Base-by-base conservation (phyloP, 92 coral and sea anemone genomes). In the Porites rus region DNA sequence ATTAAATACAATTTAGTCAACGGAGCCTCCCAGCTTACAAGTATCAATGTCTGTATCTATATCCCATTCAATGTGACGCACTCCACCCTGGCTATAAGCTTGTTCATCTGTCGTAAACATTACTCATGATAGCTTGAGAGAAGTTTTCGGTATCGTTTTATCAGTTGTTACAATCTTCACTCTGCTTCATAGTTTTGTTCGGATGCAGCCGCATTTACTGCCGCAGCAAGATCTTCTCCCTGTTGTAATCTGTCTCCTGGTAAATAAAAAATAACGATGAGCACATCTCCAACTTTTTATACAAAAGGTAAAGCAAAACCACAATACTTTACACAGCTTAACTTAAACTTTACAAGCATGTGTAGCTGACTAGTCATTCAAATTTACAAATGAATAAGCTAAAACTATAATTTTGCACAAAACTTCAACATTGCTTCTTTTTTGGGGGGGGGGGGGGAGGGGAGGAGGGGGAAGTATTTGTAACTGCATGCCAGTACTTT, bases 151-250 rank as follows among this genome's bases (percentile, higher is more conserved):
- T 11, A 10, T 56, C 16, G 11, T 54, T 54, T 1, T 54, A 10
- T 56, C 11, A 56, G 61, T 56, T 58, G 81, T 25, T 12, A 72
- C 72, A 73, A 0, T 73, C 72, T 82, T 87, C 84, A 96, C 60
- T 94, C 96, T 28, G 98, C 95, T 86, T 97, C 96, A 51, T 87
- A 97, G 80, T 95, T 97, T 72, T 96, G 95, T 71, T 94, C 96
- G 6, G 94, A 90, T 24, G 98, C 93, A 7, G 96, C 99, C 2
- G 95, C 98, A 90, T 93, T 97, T 13, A 97, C 99, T 1, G 95
- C 99, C 14, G 98, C 96, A 4, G 99, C 99, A 13, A 97, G 91
- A 82, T 97, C 98, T 62, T 97, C 95, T 54, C 91, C 93, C 10
- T 77, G 90, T 75, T 95, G 94, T 31, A 97, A 85, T 61, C 93